Evolutionary conservation across 2,797 vertebrate genomes (phyloP), one percentile per base, ranked within the genome.

Genomic region (Chelon auratus): DNA sequence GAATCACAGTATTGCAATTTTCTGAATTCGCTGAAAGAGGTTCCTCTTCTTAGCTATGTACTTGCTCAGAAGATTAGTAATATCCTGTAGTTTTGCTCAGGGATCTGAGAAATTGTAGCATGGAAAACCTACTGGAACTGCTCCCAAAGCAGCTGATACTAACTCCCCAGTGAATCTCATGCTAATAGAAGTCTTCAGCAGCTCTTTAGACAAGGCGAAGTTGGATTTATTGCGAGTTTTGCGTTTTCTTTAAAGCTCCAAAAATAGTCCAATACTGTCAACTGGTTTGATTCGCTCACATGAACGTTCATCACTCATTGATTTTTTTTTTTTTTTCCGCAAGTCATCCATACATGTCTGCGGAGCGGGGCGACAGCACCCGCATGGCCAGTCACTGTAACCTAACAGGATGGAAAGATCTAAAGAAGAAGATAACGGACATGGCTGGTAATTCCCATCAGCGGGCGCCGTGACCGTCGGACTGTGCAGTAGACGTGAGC

Each of bases 401-500:
- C 78, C 50, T 66, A 67, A 73, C 72, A 64, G 86, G 82, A 81
- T 72, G 76, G 73, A 80, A 77, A 83, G 80, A 85, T 88, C 79
- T 78, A 53, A 81, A 66, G 72, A 4, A 58, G 78, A 24, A 82
- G 80, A 87, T 83, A 82, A 83, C 62, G 57, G 84, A 85, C 82
- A 80, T 66, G 73, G 81, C 61, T 70, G 81, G 64, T 87, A 77
- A 85, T 78, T 89, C 84, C 80, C 82, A 68, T 70, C 72, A 84
- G 78, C 52, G 50, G 62, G 45, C n/a, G n/a, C 55, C 43, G 51
- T 62, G 75, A 61, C 65, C 64, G 72, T 62, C 37, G 72, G 72
- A 82, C 77, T 70, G 78, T 79, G 75, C 22, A 57, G 63, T 61
- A 70, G 83, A 81, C 69, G 36, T 47, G 48, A 63, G 56, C 60